Evolutionary conservation across 2,888 invertebrate species (phyloP), one percentile per base, ranked within the genome.

Genomic region (Lacanobia wlatinum): DNA sequence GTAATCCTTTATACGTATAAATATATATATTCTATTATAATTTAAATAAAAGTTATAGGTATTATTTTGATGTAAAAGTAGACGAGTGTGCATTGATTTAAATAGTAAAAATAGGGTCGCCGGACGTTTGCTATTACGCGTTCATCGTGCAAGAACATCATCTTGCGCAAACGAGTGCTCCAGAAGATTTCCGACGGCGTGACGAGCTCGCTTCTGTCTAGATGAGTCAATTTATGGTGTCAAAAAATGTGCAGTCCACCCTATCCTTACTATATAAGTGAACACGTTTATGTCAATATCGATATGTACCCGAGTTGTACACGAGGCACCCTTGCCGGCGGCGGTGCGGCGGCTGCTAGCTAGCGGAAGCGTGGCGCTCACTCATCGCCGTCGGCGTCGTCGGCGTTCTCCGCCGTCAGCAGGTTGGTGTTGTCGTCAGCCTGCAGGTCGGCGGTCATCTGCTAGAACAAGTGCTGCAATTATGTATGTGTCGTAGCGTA

Each of bases 371-470:
- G 83, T 75, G 86, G 62, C 53, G 82, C 82, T 94, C 90, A 95
- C 91, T 95, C 76, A 4, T 76, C 76, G 80, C 34, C 96, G 83
- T 96, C 96, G 34, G 88, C 91, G 59, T 96, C 96, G 71, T 96
- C 96, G 14, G 93, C 92, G 86, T 95, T 96, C 82, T 96, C 96
- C 4, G 96, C 95, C 50, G 95, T 94, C 86, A 96, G 88, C 78
- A 96, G 87, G 85, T 95, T 95, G 63, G 96, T 96, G 89, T 96
- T 96, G 89, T 96, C 96, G 67, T 96, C 96, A 43, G 92, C 93
- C 78, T 95, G 95, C 58, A 93, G 89, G 83, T 96, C 96, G 64
- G 94, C 91, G 82, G 94, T 93, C 84, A 95, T 83, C 94, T 95
- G 91, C 93, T 95, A 90, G 76, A 94, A 94, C 89, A 91, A 78